Conservation (phyloP, 64 coral and sea anemone genomes). For the Pocillopora verrucosa region DNA sequence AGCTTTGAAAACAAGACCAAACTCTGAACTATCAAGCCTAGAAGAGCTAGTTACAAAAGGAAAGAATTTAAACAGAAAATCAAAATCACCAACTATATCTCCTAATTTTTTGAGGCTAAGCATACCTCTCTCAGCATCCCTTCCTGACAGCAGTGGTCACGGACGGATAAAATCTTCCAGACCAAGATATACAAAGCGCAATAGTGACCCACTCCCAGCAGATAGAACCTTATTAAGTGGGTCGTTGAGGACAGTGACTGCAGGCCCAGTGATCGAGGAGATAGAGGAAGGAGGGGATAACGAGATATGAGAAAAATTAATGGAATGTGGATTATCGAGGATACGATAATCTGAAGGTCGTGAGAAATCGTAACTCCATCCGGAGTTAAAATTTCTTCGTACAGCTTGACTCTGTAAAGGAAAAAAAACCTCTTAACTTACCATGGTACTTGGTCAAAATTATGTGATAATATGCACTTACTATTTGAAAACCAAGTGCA, state of each 20-base stretch:
- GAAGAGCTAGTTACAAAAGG: neutral
- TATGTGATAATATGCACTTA: too few relatives aligned
- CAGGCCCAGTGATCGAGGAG: neutral
- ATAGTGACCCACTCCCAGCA: neutral
- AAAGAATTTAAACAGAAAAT: neutral
- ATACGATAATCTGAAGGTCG: too few relatives aligned
- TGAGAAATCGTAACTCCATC: too few relatives aligned
- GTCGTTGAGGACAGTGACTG: neutral
- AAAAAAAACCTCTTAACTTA: too few relatives aligned
- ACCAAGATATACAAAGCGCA: neutral
- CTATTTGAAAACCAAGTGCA: too few relatives aligned
- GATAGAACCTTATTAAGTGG: neutral
- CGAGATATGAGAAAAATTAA: too few relatives aligned
- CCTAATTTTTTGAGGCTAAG: neutral
- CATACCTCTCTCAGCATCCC: neutral
- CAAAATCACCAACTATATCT: neutral
- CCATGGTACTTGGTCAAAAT: too few relatives aligned
- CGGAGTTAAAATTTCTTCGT: too few relatives aligned
- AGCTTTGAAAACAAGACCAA: neutral
- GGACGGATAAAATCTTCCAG: neutral
- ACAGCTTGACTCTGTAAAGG: too few relatives aligned
- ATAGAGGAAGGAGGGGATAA: neutral
- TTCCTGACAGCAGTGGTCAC: neutral
- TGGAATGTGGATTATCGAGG: too few relatives aligned
- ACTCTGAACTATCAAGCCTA: neutral